Evolutionary conservation across 2,797 vertebrate species (phyloP).

Genomic region (Lerista edwardsae): DNA sequence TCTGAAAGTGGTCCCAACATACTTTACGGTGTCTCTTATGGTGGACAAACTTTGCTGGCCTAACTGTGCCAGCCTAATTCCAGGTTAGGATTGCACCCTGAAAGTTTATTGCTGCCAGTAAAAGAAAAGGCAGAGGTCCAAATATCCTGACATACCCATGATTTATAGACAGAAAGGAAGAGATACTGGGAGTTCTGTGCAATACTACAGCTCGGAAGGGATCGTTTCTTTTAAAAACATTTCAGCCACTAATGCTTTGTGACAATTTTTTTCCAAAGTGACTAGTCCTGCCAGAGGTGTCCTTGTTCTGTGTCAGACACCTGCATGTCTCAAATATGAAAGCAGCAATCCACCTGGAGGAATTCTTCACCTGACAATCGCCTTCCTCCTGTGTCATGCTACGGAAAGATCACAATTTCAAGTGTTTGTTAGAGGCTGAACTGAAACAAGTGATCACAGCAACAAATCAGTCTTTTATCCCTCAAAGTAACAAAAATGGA

Average conservation of each 20-base stretch:
- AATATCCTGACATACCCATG: constrained; percentile 11
- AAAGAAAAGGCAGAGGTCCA: constrained; percentile 12
- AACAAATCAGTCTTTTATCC: constrained; percentile 17
- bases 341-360: constrained; percentile 49
- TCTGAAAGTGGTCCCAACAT: too few relatives aligned
- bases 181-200: background rate
- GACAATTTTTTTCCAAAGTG: constrained; percentile 58
- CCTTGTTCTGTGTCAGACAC: constrained; percentile 58
- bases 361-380: constrained; percentile 56
- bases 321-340: constrained; percentile 44
- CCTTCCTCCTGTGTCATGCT: constrained; percentile 28
- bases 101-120: background rate
- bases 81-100: too few relatives aligned
- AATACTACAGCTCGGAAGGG: background rate
- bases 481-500: constrained; percentile 29
- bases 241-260: constrained; percentile 34
- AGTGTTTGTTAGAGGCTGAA: constrained; percentile 30
- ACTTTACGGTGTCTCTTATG: too few relatives aligned
- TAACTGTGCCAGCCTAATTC: too few relatives aligned
- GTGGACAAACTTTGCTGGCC: too few relatives aligned
- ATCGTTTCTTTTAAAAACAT: constrained; percentile 39
- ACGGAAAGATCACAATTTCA: constrained; percentile 47
- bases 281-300: constrained; percentile 46
- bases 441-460: constrained; percentile 18
- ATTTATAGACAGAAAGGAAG: constrained; percentile 36